A percentile compares a stretch with the other conserved stretches of the same genome.
These are phyloP conservation scores for Horisme vitalbata DNA, from an alignment of 2,888 invertebrate genomes.

Conservation along the genomic window DNA sequence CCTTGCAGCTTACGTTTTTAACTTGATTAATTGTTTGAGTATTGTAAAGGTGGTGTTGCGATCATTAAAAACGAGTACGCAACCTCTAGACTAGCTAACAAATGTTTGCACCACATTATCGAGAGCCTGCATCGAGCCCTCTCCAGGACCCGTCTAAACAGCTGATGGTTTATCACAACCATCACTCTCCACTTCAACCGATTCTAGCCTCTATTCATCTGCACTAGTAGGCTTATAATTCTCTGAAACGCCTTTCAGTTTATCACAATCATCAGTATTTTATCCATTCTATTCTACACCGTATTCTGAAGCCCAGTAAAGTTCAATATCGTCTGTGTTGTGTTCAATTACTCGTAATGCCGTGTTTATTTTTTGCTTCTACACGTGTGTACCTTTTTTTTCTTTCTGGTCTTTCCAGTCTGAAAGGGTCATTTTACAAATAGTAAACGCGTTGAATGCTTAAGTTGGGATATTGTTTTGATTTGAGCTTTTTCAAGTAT, in stretches of 20 bases:
- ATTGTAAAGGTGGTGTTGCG: slow-evolving; percentile 3
- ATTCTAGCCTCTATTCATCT: slow-evolving; percentile 18
- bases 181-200: slow-evolving; percentile 27
- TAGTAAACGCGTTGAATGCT: slow-evolving; percentile 43
- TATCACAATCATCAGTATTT: slow-evolving; percentile 14
- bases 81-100: slow-evolving; percentile 27
- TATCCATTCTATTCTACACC: not conserved
- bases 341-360: slow-evolving; percentile 32
- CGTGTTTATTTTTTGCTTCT: slow-evolving; percentile 49
- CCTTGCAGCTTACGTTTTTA: no score
- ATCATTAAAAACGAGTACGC: slow-evolving; percentile 11
- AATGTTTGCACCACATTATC: slow-evolving; percentile 52
- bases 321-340: slow-evolving; percentile 15
- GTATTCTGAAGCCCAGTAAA: slow-evolving; percentile 8
- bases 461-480: slow-evolving; percentile 42
- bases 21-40: no score
- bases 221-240: slow-evolving; percentile 18
- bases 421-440: slow-evolving; percentile 52
- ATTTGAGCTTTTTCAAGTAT: slow-evolving; percentile 28
- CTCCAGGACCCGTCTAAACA: slow-evolving; percentile 48
- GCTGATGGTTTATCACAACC: slow-evolving; percentile 53
- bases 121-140: slow-evolving; percentile 44
- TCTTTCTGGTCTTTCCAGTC: slow-evolving; percentile 46
- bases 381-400: slow-evolving; percentile 47
- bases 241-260: slow-evolving; percentile 9